These are phyloP conservation scores for Mimachlamys varia DNA, from an alignment of 2,888 invertebrate genomes.

Conservation along the genomic window DNA sequence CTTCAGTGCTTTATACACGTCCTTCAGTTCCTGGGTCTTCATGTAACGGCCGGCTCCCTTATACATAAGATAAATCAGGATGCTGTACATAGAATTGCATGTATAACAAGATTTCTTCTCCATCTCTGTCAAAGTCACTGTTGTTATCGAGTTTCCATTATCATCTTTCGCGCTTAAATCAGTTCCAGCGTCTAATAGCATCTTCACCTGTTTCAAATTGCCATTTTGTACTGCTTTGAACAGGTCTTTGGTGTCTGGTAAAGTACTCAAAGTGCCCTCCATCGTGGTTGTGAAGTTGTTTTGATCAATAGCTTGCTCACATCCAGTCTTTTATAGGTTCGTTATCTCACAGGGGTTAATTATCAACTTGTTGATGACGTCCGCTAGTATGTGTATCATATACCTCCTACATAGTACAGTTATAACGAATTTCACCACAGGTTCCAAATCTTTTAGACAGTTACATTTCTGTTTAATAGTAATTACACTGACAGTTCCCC, in stretches of 20 bases:
- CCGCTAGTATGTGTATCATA: too few relatives aligned
- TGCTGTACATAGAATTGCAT: background rate
- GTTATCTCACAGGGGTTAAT: too few relatives aligned
- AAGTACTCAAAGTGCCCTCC: background rate
- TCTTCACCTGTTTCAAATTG: background rate
- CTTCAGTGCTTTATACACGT: background rate
- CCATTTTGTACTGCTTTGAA: background rate
- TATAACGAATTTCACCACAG: too few relatives aligned
- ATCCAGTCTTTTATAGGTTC: background rate
- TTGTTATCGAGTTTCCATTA: background rate
- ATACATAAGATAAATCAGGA: background rate
- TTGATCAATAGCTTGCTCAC: too few relatives aligned
- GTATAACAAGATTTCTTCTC: background rate
- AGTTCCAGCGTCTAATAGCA: conserved; percentile 15
- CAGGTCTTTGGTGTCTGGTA: background rate
- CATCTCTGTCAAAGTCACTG: background rate
- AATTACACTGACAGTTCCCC: too few relatives aligned
- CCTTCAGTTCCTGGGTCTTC: background rate
- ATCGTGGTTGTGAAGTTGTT: background rate
- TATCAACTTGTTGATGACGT: too few relatives aligned
- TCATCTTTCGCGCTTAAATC: background rate
- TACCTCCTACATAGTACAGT: too few relatives aligned
- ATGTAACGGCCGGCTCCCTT: background rate
- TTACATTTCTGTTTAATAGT: too few relatives aligned
- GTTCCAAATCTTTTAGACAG: too few relatives aligned